A percentile compares a stretch with the other conserved stretches of the same genome.
Conservation (phyloP, 2,888 invertebrate species). For the Macaria liturata region DNA sequence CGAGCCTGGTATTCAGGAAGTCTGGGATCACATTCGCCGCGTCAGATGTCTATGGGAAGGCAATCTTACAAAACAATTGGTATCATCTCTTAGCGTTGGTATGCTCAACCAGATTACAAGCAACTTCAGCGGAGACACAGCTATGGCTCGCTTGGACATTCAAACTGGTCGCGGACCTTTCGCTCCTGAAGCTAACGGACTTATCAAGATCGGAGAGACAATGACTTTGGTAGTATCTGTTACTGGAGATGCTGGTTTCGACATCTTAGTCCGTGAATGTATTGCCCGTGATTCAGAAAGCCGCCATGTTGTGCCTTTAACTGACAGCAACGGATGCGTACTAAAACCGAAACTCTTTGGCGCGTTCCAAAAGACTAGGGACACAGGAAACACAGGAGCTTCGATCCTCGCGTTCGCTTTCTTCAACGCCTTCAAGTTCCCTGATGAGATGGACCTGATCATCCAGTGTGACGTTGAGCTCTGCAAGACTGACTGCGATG, state of each 20-base stretch:
- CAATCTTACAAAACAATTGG: slow-evolving; percentile 88
- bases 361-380: slow-evolving; percentile 90
- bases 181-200: slow-evolving; percentile 88
- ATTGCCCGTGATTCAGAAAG: slow-evolving; percentile 88
- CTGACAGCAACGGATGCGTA: slow-evolving; percentile 90
- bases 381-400: slow-evolving; percentile 88
- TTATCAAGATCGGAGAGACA: slow-evolving; percentile 91
- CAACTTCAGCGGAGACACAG: slow-evolving; percentile 93
- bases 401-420: slow-evolving; percentile 90
- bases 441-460: slow-evolving; percentile 91
- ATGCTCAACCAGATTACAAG: slow-evolving; percentile 92
- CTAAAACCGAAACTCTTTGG: slow-evolving; percentile 91
- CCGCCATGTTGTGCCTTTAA: slow-evolving; percentile 86
- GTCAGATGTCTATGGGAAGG: slow-evolving; percentile 93
- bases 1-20: slow-evolving; percentile 89
- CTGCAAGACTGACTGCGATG: slow-evolving; percentile 90
- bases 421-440: slow-evolving; percentile 93
- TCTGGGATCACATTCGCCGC: slow-evolving; percentile 90
- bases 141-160: slow-evolving; percentile 90
- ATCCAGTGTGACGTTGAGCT: slow-evolving; percentile 92
- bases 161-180: slow-evolving; percentile 90
- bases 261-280: slow-evolving; percentile 90
- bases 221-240: slow-evolving; percentile 92
- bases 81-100: slow-evolving; percentile 89
- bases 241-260: slow-evolving; percentile 90